Conservation (phyloP, 2,113 vertebrate genomes). For the Atlantisia rogersi region DNA sequence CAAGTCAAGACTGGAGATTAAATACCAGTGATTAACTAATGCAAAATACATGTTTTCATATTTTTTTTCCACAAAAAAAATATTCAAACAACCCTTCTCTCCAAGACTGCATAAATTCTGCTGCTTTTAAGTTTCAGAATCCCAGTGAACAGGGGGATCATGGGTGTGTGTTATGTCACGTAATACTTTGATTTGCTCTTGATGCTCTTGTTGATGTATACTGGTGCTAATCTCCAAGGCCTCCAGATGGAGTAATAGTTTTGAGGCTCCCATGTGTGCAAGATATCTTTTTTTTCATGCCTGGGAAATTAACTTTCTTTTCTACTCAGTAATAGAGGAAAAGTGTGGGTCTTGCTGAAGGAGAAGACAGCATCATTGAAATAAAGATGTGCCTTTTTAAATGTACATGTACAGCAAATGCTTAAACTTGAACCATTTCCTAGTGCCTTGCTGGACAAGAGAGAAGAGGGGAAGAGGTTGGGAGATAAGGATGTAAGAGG, state of each 20-base stretch:
- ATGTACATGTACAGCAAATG: conserved; percentile 78
- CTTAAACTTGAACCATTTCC: conserved; percentile 91
- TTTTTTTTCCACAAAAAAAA: background rate
- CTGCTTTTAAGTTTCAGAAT: conserved; percentile 21
- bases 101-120: background rate
- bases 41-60: conserved; percentile 20
- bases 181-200: conserved; percentile 17
- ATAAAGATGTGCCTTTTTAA: conserved; percentile 81
- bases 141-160: background rate
- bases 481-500: background rate
- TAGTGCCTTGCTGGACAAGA: conserved; percentile 90
- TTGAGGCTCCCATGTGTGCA: conserved; percentile 4
- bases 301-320: background rate
- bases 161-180: background rate
- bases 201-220: conserved; percentile 8
- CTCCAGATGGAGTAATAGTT: background rate
- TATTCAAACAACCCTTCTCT: background rate
- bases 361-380: conserved; percentile 68
- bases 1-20: conserved; percentile 40
- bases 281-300: conserved; percentile 8
- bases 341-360: conserved; percentile 6
- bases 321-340: background rate
- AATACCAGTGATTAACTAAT: conserved; percentile 7
- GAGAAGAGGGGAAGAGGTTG: background rate
- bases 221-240: conserved; percentile 53